Evolutionary conservation across 2,888 invertebrate species (phyloP), one percentile per base, ranked within the genome.

Genomic region (Heliconius ismenius): DNA sequence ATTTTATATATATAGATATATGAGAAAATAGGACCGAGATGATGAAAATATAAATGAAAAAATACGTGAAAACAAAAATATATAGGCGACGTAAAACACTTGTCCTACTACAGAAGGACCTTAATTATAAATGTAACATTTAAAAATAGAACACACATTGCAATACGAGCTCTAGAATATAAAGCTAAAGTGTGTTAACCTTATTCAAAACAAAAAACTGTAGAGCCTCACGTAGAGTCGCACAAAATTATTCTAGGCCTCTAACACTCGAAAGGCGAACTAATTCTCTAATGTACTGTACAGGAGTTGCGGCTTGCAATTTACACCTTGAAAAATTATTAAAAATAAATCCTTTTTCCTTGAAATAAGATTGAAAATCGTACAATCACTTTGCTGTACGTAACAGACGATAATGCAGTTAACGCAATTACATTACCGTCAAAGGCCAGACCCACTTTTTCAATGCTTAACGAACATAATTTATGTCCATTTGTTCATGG

Each of bases 391-490:
- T 68, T 63, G 62, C 70, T 58, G 65, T 63, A 58, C 73, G 73
- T 69, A 73, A 76, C 77, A 74, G 76, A 76, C 75, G 76, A 75
- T 78, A 78, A 79, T 73, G 76, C 79, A 79, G 76, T 79, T 79
- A 79, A 64, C 68, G 79, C 79, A 79, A 79, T 81, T 81, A 79
- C 79, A 79, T 81, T 79, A 81, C 75, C 76, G 75, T 76, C 78
- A 78, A 80, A 80, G 77, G 83, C 79, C 79, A 78, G 74, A 78
- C 76, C 79, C 79, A 79, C 79, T 81, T 82, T 84, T 83, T 80
- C 81, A 83, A 83, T 83, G 82, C 54, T 69, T 54, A 84, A 83
- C 76, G 80, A 76, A 80, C 81, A 84, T 82, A 82, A 84, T 83
- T 83, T 80, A 81, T 83, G 83, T 81, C 81, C 82, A 81, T 83